phyloP scores from a whole-genome alignment of 2,797 vertebrate genomes.

The Naso thynnoides region DNA sequence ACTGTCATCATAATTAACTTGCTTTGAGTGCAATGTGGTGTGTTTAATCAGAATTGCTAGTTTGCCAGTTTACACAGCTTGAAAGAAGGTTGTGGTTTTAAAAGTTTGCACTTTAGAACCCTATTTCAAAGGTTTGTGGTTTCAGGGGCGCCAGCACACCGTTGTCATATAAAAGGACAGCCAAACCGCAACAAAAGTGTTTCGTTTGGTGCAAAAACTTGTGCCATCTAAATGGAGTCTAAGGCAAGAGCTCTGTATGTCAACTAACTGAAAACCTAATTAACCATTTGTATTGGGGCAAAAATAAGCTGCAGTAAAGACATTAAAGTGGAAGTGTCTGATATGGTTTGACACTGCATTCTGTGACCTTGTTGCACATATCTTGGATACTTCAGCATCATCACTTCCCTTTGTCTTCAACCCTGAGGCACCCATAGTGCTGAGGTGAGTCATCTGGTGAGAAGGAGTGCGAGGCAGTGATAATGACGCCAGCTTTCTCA shows the following conservation, averaged over 20 bases:
- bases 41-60: too few species aligned
- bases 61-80: too few species aligned
- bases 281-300: background rate
- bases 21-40: too few species aligned
- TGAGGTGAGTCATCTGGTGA: slow-evolving; percentile 62
- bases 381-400: slow-evolving; percentile 25
- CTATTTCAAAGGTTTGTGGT: too few species aligned
- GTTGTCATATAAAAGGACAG: too few species aligned
- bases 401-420: slow-evolving; percentile 27
- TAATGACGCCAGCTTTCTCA: slow-evolving; percentile 22
- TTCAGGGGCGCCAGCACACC: too few species aligned
- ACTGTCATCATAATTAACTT: too few species aligned
- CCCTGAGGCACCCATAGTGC: slow-evolving; percentile 16
- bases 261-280: background rate
- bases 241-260: background rate
- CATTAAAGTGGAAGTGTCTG: background rate
- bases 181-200: too few species aligned
- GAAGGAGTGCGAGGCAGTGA: slow-evolving; percentile 20
- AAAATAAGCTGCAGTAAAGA: background rate
- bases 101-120: too few species aligned
- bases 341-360: background rate
- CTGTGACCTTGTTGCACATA: slow-evolving; percentile 18
- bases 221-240: too few species aligned
- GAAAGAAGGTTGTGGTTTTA: too few species aligned
- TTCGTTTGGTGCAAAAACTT: too few species aligned